These are phyloP conservation scores for Bruchidius siliquastri DNA, from an alignment of 2,888 invertebrate species.

Conservation along the genomic window DNA sequence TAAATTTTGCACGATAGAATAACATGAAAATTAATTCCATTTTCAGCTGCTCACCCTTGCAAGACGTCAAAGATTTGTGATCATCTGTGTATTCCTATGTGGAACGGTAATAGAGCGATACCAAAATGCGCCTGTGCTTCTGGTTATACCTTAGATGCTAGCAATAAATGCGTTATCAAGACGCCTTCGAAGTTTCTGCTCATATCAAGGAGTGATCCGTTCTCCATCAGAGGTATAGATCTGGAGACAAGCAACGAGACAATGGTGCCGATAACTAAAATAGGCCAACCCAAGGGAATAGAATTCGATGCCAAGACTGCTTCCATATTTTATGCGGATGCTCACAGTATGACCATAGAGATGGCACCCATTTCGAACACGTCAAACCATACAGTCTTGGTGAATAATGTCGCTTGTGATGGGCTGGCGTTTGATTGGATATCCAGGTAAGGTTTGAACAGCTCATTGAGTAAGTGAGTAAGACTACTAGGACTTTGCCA, in stretches of 20 bases:
- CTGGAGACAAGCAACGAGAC: conserved; percentile 51
- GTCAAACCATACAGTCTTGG: conserved; percentile 47
- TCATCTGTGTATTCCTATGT: conserved; percentile 70
- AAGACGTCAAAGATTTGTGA: conserved; percentile 64
- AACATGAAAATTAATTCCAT: conserved; percentile 1
- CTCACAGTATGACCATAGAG: conserved; percentile 43
- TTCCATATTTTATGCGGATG: conserved; percentile 50
- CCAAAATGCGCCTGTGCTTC: conserved; percentile 69
- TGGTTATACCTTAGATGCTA: conserved; percentile 60
- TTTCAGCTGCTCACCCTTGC: conserved; percentile 64
- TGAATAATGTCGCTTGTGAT: conserved; percentile 60
- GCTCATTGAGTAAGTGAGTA: too few species aligned
- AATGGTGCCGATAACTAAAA: conserved; percentile 65
- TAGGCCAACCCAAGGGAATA: conserved; percentile 61
- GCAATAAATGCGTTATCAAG: conserved; percentile 56
- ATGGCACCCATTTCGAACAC: conserved; percentile 25
- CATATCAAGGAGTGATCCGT: conserved; percentile 62
- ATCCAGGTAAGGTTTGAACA: conserved; percentile 43
- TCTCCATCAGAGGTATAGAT: conserved; percentile 65
- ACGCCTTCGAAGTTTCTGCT: conserved; percentile 61
- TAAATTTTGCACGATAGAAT: too few species aligned
- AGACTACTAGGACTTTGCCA: too few species aligned
- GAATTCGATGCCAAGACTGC: conserved; percentile 60
- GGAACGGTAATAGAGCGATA: conserved; percentile 51
- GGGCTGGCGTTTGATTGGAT: conserved; percentile 83